A percentile compares a stretch with the other conserved stretches of the same genome.
Conservation (phyloP, 30 jellyfish, hydroid and myxozoan genomes). For the Aurelia aurita region DNA sequence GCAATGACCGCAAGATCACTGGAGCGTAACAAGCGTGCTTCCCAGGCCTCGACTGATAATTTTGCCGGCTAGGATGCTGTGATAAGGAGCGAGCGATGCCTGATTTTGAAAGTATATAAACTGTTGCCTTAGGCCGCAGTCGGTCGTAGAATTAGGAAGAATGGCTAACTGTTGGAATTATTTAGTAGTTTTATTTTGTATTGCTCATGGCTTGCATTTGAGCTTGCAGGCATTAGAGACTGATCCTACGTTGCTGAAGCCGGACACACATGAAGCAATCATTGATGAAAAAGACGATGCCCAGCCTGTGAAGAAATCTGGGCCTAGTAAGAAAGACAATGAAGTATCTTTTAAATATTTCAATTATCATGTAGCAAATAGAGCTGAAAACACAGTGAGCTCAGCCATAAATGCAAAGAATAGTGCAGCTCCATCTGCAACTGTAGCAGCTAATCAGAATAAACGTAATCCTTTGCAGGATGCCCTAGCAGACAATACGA, state of each 20-base stretch:
- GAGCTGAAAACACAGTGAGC: conserved; percentile 1
- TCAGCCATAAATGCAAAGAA: not conserved
- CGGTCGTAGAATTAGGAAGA: no score
- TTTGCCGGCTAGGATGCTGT: not conserved
- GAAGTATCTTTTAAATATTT: conserved; percentile 8
- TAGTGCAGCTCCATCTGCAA: not conserved
- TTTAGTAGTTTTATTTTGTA: not conserved
- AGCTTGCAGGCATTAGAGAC: not conserved
- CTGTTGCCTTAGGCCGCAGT: no score
- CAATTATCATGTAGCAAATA: conserved; percentile 43
- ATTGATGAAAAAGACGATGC: conserved; percentile 61
- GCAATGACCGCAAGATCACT: conserved; percentile 70
- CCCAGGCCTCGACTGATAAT: conserved; percentile 42
- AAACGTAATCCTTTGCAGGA: no score
- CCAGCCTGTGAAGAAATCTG: conserved; percentile 37
- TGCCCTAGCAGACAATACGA: not conserved
- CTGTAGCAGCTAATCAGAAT: conserved; percentile 1
- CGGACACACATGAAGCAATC: conserved; percentile 56
- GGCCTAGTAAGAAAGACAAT: conserved; percentile 2
- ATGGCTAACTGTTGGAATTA: no score
- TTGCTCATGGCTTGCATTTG: conserved; percentile 7
- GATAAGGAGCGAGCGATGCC: not conserved
- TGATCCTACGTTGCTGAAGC: conserved; percentile 60
- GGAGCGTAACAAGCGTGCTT: conserved; percentile 70
- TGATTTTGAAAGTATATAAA: not conserved